A percentile compares a stretch with the other conserved stretches of the same genome.
These are phyloP conservation scores for Caenorhabditis auriculariae DNA, from an alignment of 2,888 invertebrate species.

Conservation along the genomic window DNA sequence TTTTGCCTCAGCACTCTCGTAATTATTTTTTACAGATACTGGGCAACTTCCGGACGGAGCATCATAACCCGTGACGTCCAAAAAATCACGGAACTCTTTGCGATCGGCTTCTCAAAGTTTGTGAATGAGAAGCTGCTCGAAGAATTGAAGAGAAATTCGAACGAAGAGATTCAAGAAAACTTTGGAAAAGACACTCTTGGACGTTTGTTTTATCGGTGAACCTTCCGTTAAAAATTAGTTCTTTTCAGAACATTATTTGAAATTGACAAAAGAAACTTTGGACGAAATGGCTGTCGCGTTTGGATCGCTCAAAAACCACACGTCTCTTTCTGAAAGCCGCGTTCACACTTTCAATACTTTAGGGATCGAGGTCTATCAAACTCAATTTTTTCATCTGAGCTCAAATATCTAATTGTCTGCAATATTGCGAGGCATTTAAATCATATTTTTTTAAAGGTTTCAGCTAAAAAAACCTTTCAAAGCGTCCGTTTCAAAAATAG, in stretches of 20 bases:
- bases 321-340: conserved; percentile 14
- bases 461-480: too few relatives aligned
- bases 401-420: too few relatives aligned
- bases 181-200: neutral
- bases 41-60: conserved; percentile 41
- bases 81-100: conserved; percentile 37
- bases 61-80: conserved; percentile 41
- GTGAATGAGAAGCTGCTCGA: conserved; percentile 28
- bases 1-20: neutral
- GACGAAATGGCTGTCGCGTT: conserved; percentile 21
- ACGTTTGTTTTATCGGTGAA: neutral
- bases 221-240: too few relatives aligned
- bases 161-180: neutral
- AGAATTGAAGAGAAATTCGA: conserved; percentile 18
- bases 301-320: conserved; percentile 20
- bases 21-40: conserved; percentile 23
- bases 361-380: conserved; percentile 23
- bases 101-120: conserved; percentile 22
- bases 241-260: too few relatives aligned
- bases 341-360: conserved; percentile 27
- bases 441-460: too few relatives aligned
- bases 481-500: too few relatives aligned
- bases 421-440: too few relatives aligned
- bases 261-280: conserved; percentile 19
- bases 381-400: too few relatives aligned